phyloP scores from a whole-genome alignment of 1,140 invertebrate species.

The Listronotus bonariensis region DNA sequence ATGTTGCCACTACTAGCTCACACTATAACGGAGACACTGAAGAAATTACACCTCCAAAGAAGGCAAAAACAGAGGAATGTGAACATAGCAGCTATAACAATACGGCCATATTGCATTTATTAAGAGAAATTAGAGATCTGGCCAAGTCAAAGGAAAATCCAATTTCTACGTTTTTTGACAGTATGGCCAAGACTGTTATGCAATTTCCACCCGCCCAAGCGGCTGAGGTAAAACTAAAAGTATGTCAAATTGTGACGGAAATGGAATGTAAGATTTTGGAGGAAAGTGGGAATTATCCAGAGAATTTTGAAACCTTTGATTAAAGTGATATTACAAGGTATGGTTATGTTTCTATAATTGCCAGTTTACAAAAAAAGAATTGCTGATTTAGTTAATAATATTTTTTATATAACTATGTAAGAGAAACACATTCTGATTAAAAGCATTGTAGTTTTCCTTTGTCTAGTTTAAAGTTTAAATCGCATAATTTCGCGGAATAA shows the following conservation, averaged over 20 bases:
- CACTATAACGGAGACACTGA: conserved; percentile 1
- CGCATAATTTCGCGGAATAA: too few relatives aligned
- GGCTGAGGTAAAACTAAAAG: conserved; percentile 34
- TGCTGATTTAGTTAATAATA: too few relatives aligned
- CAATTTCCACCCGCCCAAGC: conserved; percentile 31
- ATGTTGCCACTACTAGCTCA: conserved; percentile 6
- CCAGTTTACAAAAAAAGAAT: too few relatives aligned
- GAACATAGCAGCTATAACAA: conserved; percentile 19
- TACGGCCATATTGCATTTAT: conserved; percentile 19
- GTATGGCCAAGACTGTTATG: conserved; percentile 41
- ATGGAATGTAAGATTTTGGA: conserved; percentile 35
- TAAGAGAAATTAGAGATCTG: conserved; percentile 25
- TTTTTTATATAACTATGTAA: too few relatives aligned
- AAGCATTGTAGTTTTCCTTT: too few relatives aligned
- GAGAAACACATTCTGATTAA: too few relatives aligned
- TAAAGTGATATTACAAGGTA: background rate
- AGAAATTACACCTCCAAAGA: conserved; percentile 1
- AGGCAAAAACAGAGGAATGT: conserved; percentile 13
- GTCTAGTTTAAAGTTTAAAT: too few relatives aligned
- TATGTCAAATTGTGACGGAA: conserved; percentile 38
- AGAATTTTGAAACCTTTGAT: conserved; percentile 16
- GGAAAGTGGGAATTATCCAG: conserved; percentile 24
- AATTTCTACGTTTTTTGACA: conserved; percentile 37
- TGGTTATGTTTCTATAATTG: too few relatives aligned
- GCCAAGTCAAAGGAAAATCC: conserved; percentile 25